These are phyloP conservation scores for Phyllostomus hastatus DNA, from an alignment of 2,113 vertebrate species.

Conservation along the genomic window DNA sequence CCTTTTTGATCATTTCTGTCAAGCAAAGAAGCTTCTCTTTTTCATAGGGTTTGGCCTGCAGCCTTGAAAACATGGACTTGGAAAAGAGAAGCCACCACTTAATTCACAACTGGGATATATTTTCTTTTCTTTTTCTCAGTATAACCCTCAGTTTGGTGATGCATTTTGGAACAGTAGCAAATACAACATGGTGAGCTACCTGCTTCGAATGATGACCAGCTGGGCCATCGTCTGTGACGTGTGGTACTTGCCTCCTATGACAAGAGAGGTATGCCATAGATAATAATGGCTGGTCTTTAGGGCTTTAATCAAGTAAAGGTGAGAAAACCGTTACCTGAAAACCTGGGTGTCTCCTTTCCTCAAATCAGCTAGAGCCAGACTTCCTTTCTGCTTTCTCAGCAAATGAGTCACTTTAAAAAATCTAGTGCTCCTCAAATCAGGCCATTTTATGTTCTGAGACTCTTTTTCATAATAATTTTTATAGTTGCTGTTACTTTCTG, in stretches of 20 bases:
- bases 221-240: slow-evolving; percentile 98
- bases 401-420: background rate
- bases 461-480: slow-evolving; percentile 2
- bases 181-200: slow-evolving; percentile 92
- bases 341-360: background rate
- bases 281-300: background rate
- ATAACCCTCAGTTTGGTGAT: slow-evolving; percentile 95
- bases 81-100: background rate
- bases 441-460: slow-evolving; percentile 10
- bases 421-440: background rate
- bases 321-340: background rate
- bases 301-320: background rate
- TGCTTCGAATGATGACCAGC: slow-evolving; percentile 96
- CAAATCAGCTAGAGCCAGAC: background rate
- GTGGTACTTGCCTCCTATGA: slow-evolving; percentile 97
- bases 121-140: slow-evolving; percentile 79
- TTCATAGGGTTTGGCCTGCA: background rate
- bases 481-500: background rate
- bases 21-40: background rate
- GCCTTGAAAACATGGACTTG: background rate
- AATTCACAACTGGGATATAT: background rate
- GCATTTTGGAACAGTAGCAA: slow-evolving; percentile 98
- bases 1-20: background rate
- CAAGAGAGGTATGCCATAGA: slow-evolving; percentile 83
- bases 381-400: background rate